phyloP scores from a whole-genome alignment of 1,140 invertebrate genomes.

The Idris sp. region DNA sequence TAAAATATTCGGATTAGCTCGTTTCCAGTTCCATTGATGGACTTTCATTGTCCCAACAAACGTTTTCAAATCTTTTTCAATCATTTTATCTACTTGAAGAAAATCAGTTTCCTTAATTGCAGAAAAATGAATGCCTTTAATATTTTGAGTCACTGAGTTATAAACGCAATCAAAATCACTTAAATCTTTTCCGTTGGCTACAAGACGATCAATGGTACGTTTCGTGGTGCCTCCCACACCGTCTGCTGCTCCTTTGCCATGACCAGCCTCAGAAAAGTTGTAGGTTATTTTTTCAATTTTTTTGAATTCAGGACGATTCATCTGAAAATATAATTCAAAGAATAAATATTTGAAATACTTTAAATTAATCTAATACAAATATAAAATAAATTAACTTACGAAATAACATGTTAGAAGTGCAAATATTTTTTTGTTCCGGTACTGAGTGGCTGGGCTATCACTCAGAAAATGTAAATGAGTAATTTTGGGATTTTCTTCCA shows the following conservation, averaged over 20 bases:
- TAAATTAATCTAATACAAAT: neutral
- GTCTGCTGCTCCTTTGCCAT: conserved; percentile 37
- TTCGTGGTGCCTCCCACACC: conserved; percentile 26
- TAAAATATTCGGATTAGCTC: neutral
- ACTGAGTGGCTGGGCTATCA: conserved; percentile 12
- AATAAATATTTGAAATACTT: neutral
- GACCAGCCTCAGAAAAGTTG: conserved; percentile 36
- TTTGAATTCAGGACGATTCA: conserved; percentile 2
- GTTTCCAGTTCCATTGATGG: conserved; percentile 31
- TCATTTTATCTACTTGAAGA: neutral
- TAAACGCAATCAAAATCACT: conserved; percentile 1
- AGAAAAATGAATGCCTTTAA: conserved; percentile 11
- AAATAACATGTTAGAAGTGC: conserved; percentile 6
- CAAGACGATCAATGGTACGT: conserved; percentile 23
- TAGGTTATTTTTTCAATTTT: conserved; percentile 16
- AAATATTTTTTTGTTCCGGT: conserved; percentile 11
- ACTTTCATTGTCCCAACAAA: conserved; percentile 32
- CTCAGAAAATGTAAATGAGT: conserved; percentile 32
- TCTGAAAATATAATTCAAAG: neutral
- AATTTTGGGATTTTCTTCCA: conserved; percentile 8
- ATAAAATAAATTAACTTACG: conserved; percentile 7
- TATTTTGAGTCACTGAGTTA: neutral
- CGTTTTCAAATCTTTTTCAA: conserved; percentile 3
- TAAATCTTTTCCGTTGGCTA: conserved; percentile 15
- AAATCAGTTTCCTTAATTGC: conserved; percentile 2